Evolutionary conservation across 2,797 vertebrate genomes (phyloP).

Genomic region (Tragopan temminckii): DNA sequence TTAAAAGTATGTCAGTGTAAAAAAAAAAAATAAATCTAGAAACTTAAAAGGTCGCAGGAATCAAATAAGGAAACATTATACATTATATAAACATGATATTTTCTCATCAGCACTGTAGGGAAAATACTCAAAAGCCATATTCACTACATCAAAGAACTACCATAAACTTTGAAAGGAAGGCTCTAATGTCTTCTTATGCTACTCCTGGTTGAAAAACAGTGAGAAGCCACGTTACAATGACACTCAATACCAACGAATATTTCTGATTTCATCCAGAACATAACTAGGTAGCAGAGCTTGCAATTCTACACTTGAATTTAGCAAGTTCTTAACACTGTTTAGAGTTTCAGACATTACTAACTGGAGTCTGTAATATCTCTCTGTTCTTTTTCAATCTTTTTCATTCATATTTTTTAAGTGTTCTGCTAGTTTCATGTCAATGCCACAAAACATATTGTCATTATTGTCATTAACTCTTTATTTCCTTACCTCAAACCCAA

Average conservation of each 20-base stretch:
- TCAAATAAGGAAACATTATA: not conserved
- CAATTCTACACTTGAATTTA: not conserved
- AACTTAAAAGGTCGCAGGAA: not conserved
- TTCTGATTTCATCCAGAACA: not conserved
- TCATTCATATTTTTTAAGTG: not conserved
- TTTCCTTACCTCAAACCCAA: constrained; percentile 94
- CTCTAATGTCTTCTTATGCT: not conserved
- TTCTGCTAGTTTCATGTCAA: not conserved
- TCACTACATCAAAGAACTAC: not conserved
- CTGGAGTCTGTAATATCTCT: not conserved
- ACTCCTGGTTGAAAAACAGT: not conserved
- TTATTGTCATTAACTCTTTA: not conserved
- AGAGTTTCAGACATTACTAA: not conserved
- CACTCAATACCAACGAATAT: not conserved
- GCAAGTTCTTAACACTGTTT: not conserved
- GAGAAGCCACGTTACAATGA: not conserved
- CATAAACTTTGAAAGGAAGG: not conserved
- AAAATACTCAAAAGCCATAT: not conserved
- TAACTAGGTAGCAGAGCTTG: not conserved
- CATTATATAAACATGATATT: not conserved
- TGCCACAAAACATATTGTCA: not conserved
- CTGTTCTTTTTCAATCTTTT: not conserved
- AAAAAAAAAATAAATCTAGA: not conserved
- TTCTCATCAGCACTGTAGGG: not conserved
- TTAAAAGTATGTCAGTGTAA: not conserved